Evolutionary conservation across 2,797 vertebrate genomes (phyloP).

Genomic region (Poeciliopsis gracilis): DNA sequence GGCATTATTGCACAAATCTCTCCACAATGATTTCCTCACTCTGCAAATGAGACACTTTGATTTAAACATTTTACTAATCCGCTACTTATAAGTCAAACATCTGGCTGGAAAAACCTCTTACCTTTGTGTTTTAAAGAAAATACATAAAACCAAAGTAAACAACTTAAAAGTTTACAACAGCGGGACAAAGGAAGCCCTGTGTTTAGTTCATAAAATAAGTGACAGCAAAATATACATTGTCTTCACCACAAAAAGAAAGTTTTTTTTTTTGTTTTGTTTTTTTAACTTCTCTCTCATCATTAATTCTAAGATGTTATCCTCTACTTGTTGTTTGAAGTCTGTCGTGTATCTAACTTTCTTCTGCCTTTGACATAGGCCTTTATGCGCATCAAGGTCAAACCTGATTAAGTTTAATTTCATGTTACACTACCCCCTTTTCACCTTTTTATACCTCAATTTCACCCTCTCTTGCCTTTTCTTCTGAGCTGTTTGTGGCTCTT

Average conservation of each 20-base stretch:
- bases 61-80: not conserved
- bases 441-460: conserved; percentile 37
- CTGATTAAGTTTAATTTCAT: conserved; percentile 38
- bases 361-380: conserved; percentile 9
- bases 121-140: not conserved
- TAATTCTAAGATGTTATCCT: conserved; percentile 27
- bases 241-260: conserved; percentile 9
- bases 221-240: conserved; percentile 27
- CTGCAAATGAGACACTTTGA: not conserved
- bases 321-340: conserved; percentile 40
- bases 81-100: not conserved
- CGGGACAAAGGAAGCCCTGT: conserved; percentile 26
- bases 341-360: conserved; percentile 32
- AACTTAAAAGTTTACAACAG: not conserved
- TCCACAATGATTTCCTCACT: not conserved
- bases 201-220: conserved; percentile 36
- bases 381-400: conserved; percentile 39
- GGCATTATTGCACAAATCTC: not conserved
- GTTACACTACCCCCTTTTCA: conserved; percentile 23
- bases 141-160: not conserved
- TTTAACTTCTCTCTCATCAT: conserved; percentile 32
- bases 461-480: conserved; percentile 27
- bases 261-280: conserved; percentile 15
- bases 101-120: not conserved
- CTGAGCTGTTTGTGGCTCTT: conserved; percentile 19